Conservation (phyloP, 2,797 vertebrate genomes). For the Ceryle rudis region DNA sequence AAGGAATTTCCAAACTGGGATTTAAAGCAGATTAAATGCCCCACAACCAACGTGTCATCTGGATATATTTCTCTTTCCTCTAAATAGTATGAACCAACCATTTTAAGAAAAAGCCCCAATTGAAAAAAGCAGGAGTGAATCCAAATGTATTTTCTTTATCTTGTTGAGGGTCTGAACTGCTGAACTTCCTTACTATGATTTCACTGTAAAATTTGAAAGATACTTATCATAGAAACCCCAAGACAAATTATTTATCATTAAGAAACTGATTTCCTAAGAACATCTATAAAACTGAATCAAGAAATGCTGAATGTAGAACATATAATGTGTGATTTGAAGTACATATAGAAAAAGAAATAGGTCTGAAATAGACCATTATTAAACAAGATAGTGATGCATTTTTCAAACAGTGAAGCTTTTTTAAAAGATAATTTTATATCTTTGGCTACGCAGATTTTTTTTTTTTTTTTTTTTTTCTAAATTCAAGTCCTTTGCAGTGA, state of each 20-base stretch:
- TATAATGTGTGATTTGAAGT: not conserved
- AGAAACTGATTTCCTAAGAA: not conserved
- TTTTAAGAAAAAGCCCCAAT: slow-evolving; percentile 4
- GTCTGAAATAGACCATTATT: not conserved
- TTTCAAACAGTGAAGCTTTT: not conserved
- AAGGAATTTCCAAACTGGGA: slow-evolving; percentile 18
- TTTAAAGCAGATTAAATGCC: not conserved
- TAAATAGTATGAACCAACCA: not conserved
- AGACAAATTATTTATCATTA: not conserved
- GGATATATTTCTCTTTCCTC: not conserved
- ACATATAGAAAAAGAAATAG: not conserved
- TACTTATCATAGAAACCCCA: not conserved
- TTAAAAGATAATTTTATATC: not conserved
- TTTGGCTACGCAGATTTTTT: not conserved
- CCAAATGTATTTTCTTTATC: not conserved
- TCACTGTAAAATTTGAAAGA: not conserved
- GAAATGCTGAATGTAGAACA: not conserved
- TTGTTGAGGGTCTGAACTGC: not conserved
- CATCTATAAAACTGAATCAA: not conserved
- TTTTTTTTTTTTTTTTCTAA: not conserved
- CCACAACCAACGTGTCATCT: not conserved
- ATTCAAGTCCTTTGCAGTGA: not conserved
- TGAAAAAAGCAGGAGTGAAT: not conserved
- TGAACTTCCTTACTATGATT: not conserved
- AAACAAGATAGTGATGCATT: not conserved